Conservation (phyloP, 2,797 vertebrate species). For the Ispidina picta region DNA sequence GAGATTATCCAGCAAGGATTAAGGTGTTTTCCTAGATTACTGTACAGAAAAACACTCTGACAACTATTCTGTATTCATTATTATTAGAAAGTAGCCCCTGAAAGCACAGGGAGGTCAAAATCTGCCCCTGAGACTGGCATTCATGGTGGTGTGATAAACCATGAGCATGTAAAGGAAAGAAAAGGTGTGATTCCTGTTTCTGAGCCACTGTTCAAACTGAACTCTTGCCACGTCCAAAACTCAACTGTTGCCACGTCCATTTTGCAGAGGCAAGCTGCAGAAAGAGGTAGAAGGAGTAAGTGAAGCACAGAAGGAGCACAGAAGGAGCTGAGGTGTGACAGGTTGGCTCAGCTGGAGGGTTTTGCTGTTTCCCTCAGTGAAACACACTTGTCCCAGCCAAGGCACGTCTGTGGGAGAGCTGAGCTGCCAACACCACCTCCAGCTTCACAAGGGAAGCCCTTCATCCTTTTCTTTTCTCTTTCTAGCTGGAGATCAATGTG, state of each 20-base stretch:
- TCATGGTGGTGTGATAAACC: not conserved
- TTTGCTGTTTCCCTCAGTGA: not conserved
- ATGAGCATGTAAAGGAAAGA: not conserved
- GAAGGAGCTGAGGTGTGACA: not conserved
- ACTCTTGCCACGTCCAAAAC: not conserved
- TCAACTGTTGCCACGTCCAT: not conserved
- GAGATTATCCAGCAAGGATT: not conserved
- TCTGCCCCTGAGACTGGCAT: not conserved
- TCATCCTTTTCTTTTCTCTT: not conserved
- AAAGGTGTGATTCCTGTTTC: not conserved
- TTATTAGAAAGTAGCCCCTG: not conserved
- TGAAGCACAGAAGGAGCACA: not conserved
- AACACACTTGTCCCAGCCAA: not conserved
- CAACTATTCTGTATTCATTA: not conserved
- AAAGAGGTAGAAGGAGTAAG: not conserved
- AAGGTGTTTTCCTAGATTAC: not conserved
- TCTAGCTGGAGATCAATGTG: not conserved
- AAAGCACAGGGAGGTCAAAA: not conserved
- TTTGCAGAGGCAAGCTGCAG: not conserved
- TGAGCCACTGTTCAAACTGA: not conserved
- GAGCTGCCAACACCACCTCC: not conserved
- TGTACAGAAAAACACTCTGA: not conserved
- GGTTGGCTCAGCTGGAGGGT: not conserved
- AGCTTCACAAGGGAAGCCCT: not conserved
- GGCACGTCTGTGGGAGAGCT: fast-evolving